Percentiles rank a stretch among this genome's conserved stretches.
Evolutionary conservation across 2,797 vertebrate genomes (phyloP).

Genomic region (Vireo griseus): DNA sequence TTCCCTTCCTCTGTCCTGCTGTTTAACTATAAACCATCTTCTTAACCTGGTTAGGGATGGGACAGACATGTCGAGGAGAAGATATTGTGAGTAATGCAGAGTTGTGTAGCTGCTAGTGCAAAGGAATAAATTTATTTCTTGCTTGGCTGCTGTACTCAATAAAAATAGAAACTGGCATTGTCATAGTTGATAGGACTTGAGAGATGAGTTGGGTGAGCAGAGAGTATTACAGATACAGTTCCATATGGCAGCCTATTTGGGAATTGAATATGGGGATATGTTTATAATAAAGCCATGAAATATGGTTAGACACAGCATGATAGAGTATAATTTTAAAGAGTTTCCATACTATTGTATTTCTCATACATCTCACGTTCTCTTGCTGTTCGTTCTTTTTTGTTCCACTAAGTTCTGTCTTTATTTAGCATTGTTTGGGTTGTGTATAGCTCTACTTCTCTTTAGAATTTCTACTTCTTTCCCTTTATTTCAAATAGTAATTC

Average conservation of each 20-base stretch:
- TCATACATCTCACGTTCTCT: background rate
- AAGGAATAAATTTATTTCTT: background rate
- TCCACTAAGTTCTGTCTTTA: background rate
- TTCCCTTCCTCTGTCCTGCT: background rate
- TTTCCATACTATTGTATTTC: background rate
- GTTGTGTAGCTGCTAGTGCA: background rate
- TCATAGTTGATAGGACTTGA: background rate
- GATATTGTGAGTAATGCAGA: background rate
- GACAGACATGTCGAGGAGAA: background rate
- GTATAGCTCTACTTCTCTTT: background rate
- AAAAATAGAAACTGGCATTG: background rate
- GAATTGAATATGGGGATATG: background rate
- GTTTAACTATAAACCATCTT: background rate
- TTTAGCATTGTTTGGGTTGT: background rate
- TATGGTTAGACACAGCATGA: background rate
- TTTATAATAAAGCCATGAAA: background rate
- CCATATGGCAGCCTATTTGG: background rate
- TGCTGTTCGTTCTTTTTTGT: background rate
- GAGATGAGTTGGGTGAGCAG: background rate
- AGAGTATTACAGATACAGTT: background rate
- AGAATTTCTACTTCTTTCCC: conserved; percentile 20
- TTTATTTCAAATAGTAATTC: conserved; percentile 3
- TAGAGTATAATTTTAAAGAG: background rate
- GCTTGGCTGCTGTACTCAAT: background rate
- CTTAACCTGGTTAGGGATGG: background rate